phyloP scores from a whole-genome alignment of 2,888 invertebrate genomes.

The Luperina testacea region DNA sequence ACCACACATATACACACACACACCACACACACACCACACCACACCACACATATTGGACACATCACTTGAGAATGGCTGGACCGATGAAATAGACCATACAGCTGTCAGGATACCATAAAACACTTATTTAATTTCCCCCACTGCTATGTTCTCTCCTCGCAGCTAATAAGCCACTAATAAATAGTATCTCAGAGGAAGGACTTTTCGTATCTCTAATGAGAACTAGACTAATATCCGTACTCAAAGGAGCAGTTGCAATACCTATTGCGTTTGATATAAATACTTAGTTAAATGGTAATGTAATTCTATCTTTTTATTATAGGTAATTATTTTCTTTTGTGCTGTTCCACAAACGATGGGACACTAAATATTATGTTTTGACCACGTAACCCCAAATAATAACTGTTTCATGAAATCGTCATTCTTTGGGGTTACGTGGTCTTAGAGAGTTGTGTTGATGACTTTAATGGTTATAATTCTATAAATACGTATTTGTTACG shows the following conservation, averaged over 20 bases:
- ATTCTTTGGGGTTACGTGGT: too few species aligned
- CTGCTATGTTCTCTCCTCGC: background rate
- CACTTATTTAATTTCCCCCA: background rate
- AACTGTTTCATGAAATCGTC: too few species aligned
- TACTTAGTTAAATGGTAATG: slow-evolving; percentile 10
- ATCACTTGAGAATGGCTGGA: too few species aligned
- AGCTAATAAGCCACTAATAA: slow-evolving; percentile 24
- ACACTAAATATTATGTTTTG: background rate
- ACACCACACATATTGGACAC: too few species aligned
- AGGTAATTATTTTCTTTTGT: background rate
- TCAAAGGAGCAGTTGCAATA: slow-evolving; percentile 27
- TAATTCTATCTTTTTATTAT: background rate
- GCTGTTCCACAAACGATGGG: background rate
- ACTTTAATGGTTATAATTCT: too few species aligned
- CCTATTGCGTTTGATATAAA: slow-evolving; percentile 13
- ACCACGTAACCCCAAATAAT: too few species aligned
- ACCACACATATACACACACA: too few species aligned
- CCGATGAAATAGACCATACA: too few species aligned
- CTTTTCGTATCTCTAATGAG: slow-evolving; percentile 18
- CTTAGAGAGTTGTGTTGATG: too few species aligned
- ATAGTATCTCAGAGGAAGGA: slow-evolving; percentile 4
- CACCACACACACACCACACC: too few species aligned
- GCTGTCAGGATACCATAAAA: background rate
- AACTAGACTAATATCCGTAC: slow-evolving; percentile 4
- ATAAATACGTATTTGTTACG: too few species aligned